These are phyloP conservation scores for Plecturocebus donacophilus DNA, from an alignment of 2,113 vertebrate genomes.

Conservation along the genomic window DNA sequence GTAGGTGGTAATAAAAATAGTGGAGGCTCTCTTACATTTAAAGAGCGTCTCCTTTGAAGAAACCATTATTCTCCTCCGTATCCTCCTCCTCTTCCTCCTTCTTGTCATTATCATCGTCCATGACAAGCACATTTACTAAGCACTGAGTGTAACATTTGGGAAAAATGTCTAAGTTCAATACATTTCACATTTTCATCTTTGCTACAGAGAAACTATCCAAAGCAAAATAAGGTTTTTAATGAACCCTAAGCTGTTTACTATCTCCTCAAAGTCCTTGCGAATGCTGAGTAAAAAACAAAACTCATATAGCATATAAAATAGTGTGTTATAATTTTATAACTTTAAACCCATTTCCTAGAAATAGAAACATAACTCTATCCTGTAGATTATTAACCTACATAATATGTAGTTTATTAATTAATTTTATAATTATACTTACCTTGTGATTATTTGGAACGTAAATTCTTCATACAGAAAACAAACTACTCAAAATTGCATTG, in stretches of 20 bases:
- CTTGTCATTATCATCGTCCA: not conserved
- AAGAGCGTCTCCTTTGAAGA: not conserved
- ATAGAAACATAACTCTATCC: not conserved
- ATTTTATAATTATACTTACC: not conserved
- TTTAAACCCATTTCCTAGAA: not conserved
- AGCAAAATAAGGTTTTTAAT: not conserved
- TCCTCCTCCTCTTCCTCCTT: not conserved
- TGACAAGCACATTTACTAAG: not conserved
- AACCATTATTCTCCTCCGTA: not conserved
- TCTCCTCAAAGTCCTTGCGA: not conserved
- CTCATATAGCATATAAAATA: not conserved
- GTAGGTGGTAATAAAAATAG: not conserved
- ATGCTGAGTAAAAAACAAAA: not conserved
- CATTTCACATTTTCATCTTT: not conserved
- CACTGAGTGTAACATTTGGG: not conserved
- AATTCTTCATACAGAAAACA: not conserved
- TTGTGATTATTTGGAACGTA: not conserved
- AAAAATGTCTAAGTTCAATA: not conserved
- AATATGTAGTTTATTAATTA: not conserved
- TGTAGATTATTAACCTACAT: not conserved
- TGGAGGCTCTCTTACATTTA: not conserved
- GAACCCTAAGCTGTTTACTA: not conserved
- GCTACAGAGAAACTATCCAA: not conserved
- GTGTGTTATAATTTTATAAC: no score
- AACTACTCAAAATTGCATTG: not conserved